Conservation (phyloP, 1,140 invertebrate genomes). For the Heliconius nattereri region DNA sequence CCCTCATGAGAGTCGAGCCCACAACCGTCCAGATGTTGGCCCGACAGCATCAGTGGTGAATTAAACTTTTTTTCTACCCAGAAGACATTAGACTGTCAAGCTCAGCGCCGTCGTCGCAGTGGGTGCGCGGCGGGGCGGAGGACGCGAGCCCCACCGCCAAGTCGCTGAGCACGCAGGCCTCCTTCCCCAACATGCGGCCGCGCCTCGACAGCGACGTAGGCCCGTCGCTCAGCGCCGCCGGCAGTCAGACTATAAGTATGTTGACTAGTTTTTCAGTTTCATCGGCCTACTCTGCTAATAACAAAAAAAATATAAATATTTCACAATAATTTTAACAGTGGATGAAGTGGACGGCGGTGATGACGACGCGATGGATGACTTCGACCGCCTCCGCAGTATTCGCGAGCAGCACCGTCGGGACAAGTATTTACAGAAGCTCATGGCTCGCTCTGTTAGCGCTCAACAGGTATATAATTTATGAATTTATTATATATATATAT, state of each 20-base stretch:
- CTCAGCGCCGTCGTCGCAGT: slow-evolving; percentile 65
- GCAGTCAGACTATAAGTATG: slow-evolving; percentile 72
- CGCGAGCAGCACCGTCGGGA: slow-evolving; percentile 69
- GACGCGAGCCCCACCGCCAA: slow-evolving; percentile 56
- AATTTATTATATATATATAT: too few species aligned
- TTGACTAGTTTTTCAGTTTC: background rate
- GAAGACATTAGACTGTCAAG: slow-evolving; percentile 57
- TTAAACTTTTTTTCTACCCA: slow-evolving; percentile 7
- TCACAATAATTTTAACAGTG: slow-evolving; percentile 48
- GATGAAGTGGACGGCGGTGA: slow-evolving; percentile 67
- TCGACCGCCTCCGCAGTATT: slow-evolving; percentile 68
- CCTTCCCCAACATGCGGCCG: slow-evolving; percentile 57
- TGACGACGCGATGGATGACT: slow-evolving; percentile 64
- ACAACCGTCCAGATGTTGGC: background rate
- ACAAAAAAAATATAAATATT: background rate
- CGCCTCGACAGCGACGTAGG: slow-evolving; percentile 80
- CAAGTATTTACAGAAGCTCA: slow-evolving; percentile 73
- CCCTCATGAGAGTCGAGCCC: too few species aligned
- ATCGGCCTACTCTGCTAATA: too few species aligned
- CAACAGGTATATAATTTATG: slow-evolving; percentile 62
- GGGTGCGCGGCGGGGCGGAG: slow-evolving; percentile 38
- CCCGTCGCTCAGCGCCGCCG: slow-evolving; percentile 74
- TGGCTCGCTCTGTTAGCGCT: slow-evolving; percentile 76
- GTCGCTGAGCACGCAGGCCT: slow-evolving; percentile 58
- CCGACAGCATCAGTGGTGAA: too few species aligned